Percentiles rank a stretch among this genome's conserved stretches.
Conservation (phyloP, 92 coral and sea anemone genomes). For the Nematostella vectensis region DNA sequence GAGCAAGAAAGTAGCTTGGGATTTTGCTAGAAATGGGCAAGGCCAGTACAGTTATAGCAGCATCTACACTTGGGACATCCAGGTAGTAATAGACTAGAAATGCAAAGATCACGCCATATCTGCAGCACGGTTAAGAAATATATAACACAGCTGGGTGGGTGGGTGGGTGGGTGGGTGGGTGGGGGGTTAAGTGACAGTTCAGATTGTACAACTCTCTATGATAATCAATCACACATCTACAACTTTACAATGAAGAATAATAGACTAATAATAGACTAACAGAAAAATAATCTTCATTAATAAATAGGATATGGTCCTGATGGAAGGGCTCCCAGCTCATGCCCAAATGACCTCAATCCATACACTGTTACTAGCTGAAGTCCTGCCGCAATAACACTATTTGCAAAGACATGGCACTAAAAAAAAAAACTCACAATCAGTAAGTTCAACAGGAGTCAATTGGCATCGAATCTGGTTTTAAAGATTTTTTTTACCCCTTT, state of each 20-base stretch:
- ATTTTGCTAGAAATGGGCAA: constrained; percentile 78
- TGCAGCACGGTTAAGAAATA: constrained; percentile 25
- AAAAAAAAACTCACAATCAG: neutral
- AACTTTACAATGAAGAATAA: too few species aligned
- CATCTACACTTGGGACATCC: constrained; percentile 60
- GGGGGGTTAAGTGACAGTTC: too few species aligned
- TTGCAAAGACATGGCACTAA: constrained; percentile 70
- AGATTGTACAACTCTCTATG: too few species aligned
- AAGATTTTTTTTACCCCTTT: too few species aligned
- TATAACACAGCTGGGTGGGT: too few species aligned
- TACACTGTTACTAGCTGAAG: constrained; percentile 61
- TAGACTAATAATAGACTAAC: too few species aligned
- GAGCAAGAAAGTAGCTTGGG: constrained; percentile 67
- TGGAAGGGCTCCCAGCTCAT: constrained; percentile 57
- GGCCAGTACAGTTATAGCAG: constrained; percentile 54
- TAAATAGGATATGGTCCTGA: constrained; percentile 83
- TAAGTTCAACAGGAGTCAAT: too few species aligned
- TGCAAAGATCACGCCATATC: constrained; percentile 83
- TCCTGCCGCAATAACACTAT: constrained; percentile 78
- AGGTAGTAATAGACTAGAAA: constrained; percentile 65
- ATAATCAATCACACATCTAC: too few species aligned
- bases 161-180: too few species aligned
- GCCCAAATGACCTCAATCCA: constrained; percentile 36
- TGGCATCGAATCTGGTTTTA: too few species aligned
- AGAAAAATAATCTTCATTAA: too few species aligned